Base-by-base conservation (phyloP, 2,888 invertebrate genomes). In the Cinara cedri region DNA sequence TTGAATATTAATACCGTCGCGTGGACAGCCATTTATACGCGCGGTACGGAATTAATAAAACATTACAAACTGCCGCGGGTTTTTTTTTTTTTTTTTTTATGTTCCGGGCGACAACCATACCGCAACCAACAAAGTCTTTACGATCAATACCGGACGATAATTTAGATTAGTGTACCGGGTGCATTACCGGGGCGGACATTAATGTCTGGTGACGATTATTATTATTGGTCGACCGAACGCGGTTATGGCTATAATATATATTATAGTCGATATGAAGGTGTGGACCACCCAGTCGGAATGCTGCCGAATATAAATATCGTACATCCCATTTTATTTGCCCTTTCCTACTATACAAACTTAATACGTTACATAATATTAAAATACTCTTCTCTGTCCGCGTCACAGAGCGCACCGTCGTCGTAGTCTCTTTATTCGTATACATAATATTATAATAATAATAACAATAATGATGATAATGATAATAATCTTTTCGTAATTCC, bases 261-360 rank as follows among this genome's bases (percentile, higher is more conserved):
- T 10, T 13, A n/a, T n/a, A 9, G 24, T n/a, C 71, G 65, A 42
- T 51, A 10, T n/a, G 63, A 65, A 57, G 68, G 76, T 78, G 76
- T 60, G 76, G 76, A 78, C 76, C 76, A 78, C 76, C 76, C 76
- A 49, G 76, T 78, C 68, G 68, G 76, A 70, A 78, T 78, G 76
- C 68, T 49, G 76, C 68, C 76, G 76, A 78, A 78, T 42, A 60
- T n/a, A n/a, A n/a, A n/a, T n/a, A n/a, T n/a, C n/a, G n/a, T n/a
- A n/a, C n/a, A n/a, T 78, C 42, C 76, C 62, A 49, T 72, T 62
- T 72, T 63, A 63, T 74, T 63, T 63, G 26, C 46, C 72, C 60
- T 60, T 34, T 57, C 60, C 72, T 13, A n/a, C n/a, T n/a, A n/a
- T n/a, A n/a, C n/a, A n/a, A n/a, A n/a, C n/a, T n/a, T n/a, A n/a